Conservation (phyloP, 2,113 vertebrate species). For the Plotosus lineatus region DNA sequence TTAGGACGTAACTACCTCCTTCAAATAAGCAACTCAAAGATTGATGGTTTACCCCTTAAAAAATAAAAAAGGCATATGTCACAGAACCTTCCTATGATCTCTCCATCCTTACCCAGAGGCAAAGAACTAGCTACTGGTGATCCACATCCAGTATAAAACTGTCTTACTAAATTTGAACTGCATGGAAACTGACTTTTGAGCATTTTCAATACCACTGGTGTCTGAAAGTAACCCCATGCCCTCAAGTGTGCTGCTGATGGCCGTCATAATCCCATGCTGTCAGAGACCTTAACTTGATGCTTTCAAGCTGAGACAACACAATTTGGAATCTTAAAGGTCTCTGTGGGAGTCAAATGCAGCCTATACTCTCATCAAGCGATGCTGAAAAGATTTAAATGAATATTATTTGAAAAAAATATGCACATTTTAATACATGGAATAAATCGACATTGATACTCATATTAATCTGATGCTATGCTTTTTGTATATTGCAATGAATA, state of each 20-base stretch:
- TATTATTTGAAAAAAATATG: not conserved
- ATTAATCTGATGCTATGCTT: not conserved
- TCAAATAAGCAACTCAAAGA: not conserved
- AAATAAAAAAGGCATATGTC: slow-evolving; percentile 21
- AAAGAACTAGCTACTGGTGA: slow-evolving; percentile 10
- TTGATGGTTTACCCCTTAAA: slow-evolving; percentile 3
- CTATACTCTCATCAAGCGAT: not conserved
- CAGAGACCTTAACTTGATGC: slow-evolving; percentile 37
- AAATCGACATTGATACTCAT: not conserved
- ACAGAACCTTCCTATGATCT: not conserved
- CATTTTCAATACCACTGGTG: slow-evolving; percentile 32
- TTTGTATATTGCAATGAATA: not conserved
- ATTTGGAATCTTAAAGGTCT: slow-evolving; percentile 26
- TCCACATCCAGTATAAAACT: slow-evolving; percentile 24
- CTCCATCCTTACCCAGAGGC: slow-evolving; percentile 1
- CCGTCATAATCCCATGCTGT: slow-evolving; percentile 48
- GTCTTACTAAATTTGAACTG: slow-evolving; percentile 29
- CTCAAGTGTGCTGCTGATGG: slow-evolving; percentile 46
- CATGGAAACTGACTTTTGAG: slow-evolving; percentile 16
- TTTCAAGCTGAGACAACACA: slow-evolving; percentile 43
- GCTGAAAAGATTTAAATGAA: not conserved
- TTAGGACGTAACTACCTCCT: not conserved
- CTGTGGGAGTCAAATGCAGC: slow-evolving; percentile 15
- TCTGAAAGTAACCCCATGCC: slow-evolving; percentile 40
- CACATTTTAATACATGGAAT: not conserved